These are phyloP conservation scores for Brachionichthys hirsutus DNA, from an alignment of 2,113 vertebrate species.

Conservation along the genomic window DNA sequence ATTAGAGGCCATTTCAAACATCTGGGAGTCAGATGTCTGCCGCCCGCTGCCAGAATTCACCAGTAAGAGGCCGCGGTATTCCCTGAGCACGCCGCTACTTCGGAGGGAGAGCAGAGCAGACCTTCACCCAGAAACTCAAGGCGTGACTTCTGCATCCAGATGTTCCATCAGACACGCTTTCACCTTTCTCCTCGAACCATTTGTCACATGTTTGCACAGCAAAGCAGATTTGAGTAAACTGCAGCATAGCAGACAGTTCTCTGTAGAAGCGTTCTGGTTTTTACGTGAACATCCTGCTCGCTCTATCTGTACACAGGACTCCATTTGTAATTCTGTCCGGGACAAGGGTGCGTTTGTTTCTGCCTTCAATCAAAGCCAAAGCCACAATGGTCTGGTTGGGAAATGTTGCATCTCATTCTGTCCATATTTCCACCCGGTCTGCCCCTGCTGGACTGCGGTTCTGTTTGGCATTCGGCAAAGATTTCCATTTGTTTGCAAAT, in stretches of 20 bases:
- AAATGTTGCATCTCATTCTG: conserved; percentile 40
- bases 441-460: conserved; percentile 27
- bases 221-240: not conserved
- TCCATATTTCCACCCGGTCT: conserved; percentile 56
- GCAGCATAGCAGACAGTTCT: not conserved
- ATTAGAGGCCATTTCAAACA: conserved; percentile 53
- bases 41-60: conserved; percentile 16
- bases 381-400: conserved; percentile 43
- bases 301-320: too few relatives aligned
- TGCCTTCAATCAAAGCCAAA: conserved; percentile 42
- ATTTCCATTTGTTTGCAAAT: conserved; percentile 49
- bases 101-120: conserved; percentile 14
- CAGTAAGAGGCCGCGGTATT: conserved; percentile 33
- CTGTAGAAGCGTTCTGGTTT: conserved; percentile 3
- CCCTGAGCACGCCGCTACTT: conserved; percentile 27
- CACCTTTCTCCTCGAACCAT: conserved; percentile 19
- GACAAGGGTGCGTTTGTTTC: conserved; percentile 53
- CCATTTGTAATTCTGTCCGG: conserved; percentile 33
- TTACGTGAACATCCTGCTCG: conserved; percentile 15
- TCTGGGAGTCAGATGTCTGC: conserved; percentile 73
- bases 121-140: conserved; percentile 17
- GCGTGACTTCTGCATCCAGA: conserved; percentile 24
- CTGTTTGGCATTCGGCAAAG: conserved; percentile 32
- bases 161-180: conserved; percentile 17
- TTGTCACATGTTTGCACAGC: not conserved